These are phyloP conservation scores for Leptodactylus fuscus DNA, from an alignment of 2,113 vertebrate species.

Conservation along the genomic window DNA sequence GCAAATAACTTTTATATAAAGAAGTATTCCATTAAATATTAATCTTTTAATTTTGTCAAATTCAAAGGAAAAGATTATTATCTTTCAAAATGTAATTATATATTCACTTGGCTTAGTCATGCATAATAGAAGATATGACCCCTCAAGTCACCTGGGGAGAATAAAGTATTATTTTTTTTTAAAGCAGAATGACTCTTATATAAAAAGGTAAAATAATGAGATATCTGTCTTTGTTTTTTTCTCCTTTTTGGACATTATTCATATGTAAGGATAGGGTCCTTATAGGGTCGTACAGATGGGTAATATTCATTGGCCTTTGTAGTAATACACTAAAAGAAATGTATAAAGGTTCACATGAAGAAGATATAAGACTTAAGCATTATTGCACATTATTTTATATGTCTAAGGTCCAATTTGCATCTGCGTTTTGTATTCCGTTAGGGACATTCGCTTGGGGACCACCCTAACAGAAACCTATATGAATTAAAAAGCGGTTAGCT, in stretches of 20 bases:
- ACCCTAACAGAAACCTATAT: no score
- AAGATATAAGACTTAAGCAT: neutral
- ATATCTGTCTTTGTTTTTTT: neutral
- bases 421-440: no score
- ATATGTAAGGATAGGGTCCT: neutral
- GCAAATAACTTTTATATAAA: neutral
- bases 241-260: neutral
- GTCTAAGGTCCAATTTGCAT: no score
- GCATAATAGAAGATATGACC: conserved; percentile 39
- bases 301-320: neutral
- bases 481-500: no score
- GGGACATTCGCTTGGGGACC: no score
- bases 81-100: conserved; percentile 37
- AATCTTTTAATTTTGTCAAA: conserved; percentile 30
- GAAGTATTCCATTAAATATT: conserved; percentile 51
- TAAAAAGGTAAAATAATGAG: neutral
- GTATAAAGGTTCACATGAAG: neutral
- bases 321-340: neutral
- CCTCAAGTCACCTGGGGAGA: conserved; percentile 9
- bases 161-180: conserved; percentile 10
- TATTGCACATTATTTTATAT: neutral
- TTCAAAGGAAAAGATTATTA: conserved; percentile 30
- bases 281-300: neutral
- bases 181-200: neutral
- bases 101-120: conserved; percentile 3